phyloP scores from a whole-genome alignment of 2,113 vertebrate genomes.

The Trichechus manatus region DNA sequence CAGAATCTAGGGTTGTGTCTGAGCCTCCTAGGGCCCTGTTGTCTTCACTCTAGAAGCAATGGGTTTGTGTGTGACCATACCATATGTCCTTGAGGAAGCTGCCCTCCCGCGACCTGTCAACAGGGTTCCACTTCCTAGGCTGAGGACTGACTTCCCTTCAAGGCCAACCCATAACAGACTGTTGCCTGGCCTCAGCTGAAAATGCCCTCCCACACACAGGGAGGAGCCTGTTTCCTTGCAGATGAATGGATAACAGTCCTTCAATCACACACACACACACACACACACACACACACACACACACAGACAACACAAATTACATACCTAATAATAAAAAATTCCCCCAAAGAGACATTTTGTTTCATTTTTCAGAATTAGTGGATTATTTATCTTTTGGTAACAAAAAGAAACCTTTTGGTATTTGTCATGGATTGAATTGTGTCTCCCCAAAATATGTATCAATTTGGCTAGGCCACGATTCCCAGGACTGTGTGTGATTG shows the following conservation, averaged over 20 bases:
- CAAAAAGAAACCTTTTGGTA: neutral
- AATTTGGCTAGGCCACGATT: too few relatives aligned
- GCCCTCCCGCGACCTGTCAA: neutral
- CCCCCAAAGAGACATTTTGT: neutral
- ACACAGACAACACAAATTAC: neutral
- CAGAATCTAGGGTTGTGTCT: neutral
- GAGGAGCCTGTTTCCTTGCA: neutral
- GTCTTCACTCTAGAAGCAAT: neutral
- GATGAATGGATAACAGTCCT: neutral
- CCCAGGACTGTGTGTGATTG: too few relatives aligned
- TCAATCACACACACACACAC: neutral
- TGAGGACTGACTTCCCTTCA: neutral
- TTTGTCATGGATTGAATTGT: too few relatives aligned
- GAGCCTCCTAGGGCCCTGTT: neutral
- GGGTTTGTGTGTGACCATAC: neutral
- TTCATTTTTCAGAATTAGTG: neutral
- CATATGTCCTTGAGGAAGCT: neutral
- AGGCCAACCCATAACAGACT: rapidly evolving
- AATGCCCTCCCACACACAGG: neutral
- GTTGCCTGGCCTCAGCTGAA: neutral
- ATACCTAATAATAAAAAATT: neutral
- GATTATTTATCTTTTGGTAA: neutral
- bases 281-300: neutral
- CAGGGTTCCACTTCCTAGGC: too few relatives aligned
- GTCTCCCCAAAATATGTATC: too few relatives aligned